These are phyloP conservation scores for Phalacrocorax pelagicus DNA, from an alignment of 2,113 vertebrate species.

Conservation along the genomic window DNA sequence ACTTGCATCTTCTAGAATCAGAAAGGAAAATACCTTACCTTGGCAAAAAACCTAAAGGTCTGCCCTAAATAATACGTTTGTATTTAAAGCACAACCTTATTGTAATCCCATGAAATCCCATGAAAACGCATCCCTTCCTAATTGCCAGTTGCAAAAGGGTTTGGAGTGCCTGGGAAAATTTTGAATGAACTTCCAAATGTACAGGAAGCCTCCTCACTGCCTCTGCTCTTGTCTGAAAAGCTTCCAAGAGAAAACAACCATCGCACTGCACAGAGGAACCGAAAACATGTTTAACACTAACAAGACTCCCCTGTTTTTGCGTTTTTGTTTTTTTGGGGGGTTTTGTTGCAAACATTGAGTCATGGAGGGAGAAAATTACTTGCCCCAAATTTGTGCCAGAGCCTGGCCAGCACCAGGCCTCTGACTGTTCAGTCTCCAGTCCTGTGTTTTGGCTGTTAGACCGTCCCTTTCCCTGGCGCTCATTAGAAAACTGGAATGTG, in stretches of 20 bases:
- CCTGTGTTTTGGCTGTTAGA: background rate
- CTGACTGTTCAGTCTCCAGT: background rate
- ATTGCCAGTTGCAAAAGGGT: background rate
- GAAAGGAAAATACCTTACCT: background rate
- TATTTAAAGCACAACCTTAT: background rate
- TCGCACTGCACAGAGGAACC: background rate
- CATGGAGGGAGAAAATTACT: background rate
- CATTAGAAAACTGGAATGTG: background rate
- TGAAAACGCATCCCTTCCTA: background rate
- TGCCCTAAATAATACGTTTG: background rate
- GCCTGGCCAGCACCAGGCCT: background rate
- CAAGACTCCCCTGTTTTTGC: background rate
- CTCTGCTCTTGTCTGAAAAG: background rate
- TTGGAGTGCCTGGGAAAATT: background rate
- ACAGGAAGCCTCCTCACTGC: background rate
- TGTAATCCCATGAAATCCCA: background rate
- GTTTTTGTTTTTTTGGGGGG: too few relatives aligned
- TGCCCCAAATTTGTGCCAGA: background rate
- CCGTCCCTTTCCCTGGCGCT: background rate
- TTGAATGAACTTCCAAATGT: background rate
- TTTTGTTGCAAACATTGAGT: background rate
- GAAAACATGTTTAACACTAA: background rate
- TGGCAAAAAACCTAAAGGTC: background rate
- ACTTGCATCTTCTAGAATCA: background rate
- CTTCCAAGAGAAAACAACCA: constrained; percentile 3